phyloP scores from a whole-genome alignment of 2,113 vertebrate species.

The Pluvialis apricaria region DNA sequence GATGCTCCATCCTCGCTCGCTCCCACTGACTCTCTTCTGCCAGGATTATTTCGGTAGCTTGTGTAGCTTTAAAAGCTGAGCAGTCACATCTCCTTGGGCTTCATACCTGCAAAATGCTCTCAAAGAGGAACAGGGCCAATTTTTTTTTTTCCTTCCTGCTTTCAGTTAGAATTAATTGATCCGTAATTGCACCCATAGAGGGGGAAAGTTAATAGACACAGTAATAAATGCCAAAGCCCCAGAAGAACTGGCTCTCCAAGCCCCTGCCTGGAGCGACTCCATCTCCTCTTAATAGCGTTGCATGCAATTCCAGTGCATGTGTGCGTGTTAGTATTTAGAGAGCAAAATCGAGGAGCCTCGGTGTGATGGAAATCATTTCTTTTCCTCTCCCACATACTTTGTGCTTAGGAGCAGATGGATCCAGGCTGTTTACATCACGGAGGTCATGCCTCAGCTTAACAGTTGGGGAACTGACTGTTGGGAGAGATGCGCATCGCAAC shows the following conservation, averaged over 20 bases:
- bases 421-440: constrained; percentile 65
- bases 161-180: constrained; percentile 49
- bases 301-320: neutral
- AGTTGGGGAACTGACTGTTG: constrained; percentile 61
- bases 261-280: constrained; percentile 41
- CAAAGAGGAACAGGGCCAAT: neutral
- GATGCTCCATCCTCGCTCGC: neutral
- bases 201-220: constrained; percentile 6
- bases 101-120: constrained; percentile 29
- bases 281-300: neutral
- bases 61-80: constrained; percentile 46
- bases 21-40: constrained; percentile 5
- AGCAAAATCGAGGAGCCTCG: constrained; percentile 9
- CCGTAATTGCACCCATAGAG: neutral
- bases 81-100: constrained; percentile 37
- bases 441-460: constrained; percentile 64
- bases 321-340: neutral
- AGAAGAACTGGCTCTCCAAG: constrained; percentile 11
- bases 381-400: constrained; percentile 59
- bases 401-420: constrained; percentile 65
- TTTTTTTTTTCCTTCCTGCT: neutral
- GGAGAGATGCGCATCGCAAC: constrained; percentile 36
- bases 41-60: neutral
- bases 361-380: constrained; percentile 41
- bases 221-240: constrained; percentile 40